Percentiles rank a stretch among this genome's conserved stretches.
Evolutionary conservation across 1,140 invertebrate species (phyloP).

Genomic region (Cotesia chilonis): DNA sequence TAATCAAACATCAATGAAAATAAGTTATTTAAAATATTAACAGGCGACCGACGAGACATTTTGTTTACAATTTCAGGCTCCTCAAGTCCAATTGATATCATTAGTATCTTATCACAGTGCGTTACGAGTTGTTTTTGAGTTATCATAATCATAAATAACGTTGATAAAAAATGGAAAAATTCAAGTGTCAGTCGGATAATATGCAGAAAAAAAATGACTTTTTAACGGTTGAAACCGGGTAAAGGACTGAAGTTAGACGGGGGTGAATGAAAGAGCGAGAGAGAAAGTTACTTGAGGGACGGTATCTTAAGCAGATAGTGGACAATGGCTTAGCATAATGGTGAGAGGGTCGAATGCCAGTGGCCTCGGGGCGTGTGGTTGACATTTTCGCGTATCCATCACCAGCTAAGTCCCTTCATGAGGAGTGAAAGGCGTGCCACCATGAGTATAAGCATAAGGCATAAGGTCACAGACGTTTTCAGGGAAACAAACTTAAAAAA

Average conservation of each 20-base stretch:
- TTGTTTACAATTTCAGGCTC: too few species aligned
- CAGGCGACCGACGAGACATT: too few species aligned
- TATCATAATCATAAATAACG: not conserved
- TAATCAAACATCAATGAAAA: too few species aligned
- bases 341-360: constrained; percentile 35
- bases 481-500: not conserved
- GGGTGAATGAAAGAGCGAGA: constrained; percentile 22
- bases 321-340: constrained; percentile 65
- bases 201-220: constrained; percentile 41
- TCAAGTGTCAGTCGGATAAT: not conserved
- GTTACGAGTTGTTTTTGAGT: not conserved
- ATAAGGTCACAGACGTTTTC: constrained; percentile 22
- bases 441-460: too few species aligned
- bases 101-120: too few species aligned
- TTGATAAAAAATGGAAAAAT: not conserved
- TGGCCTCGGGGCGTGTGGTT: constrained; percentile 39
- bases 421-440: constrained; percentile 25
- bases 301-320: constrained; percentile 64
- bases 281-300: constrained; percentile 32
- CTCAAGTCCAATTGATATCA: too few species aligned
- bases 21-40: too few species aligned
- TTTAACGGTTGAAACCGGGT: constrained; percentile 35
- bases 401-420: constrained; percentile 29
- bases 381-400: constrained; percentile 45
- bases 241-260: not conserved